These are phyloP conservation scores for Coelogynopora nodosa DNA, from an alignment of 2,888 invertebrate species.

Conservation along the genomic window DNA sequence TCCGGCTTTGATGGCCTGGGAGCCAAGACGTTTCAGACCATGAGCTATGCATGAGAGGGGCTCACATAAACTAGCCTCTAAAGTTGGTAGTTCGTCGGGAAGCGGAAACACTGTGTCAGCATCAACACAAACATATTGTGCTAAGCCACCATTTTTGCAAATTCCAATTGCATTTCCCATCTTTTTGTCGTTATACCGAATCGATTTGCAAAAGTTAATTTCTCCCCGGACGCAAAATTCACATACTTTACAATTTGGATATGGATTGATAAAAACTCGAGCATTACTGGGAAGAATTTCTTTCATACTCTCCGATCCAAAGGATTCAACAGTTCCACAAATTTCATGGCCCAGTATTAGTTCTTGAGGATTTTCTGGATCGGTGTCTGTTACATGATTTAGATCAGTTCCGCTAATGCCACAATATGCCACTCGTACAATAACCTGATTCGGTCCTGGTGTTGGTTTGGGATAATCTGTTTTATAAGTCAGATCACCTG, in stretches of 20 bases:
- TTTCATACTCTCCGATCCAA: background rate
- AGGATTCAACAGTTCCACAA: background rate
- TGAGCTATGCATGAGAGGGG: conserved; percentile 3
- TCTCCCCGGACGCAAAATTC: background rate
- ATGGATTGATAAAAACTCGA: background rate
- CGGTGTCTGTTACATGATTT: background rate
- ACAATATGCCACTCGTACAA: background rate
- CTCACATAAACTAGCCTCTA: background rate
- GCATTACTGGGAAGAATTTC: background rate
- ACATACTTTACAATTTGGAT: background rate
- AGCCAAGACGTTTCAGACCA: background rate
- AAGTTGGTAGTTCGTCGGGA: background rate
- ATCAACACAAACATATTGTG: background rate
- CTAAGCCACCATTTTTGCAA: background rate
- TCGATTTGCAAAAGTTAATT: background rate
- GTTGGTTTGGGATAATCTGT: background rate
- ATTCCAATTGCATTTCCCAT: background rate
- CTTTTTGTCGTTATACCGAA: background rate
- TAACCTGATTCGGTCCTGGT: background rate
- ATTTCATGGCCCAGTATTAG: background rate
- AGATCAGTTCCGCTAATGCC: background rate
- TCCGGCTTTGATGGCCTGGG: background rate
- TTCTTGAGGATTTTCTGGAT: background rate
- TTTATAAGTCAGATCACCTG: background rate
- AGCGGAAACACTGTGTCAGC: background rate